Base-by-base conservation (phyloP, 2,797 vertebrate genomes). In the Carapus acus region DNA sequence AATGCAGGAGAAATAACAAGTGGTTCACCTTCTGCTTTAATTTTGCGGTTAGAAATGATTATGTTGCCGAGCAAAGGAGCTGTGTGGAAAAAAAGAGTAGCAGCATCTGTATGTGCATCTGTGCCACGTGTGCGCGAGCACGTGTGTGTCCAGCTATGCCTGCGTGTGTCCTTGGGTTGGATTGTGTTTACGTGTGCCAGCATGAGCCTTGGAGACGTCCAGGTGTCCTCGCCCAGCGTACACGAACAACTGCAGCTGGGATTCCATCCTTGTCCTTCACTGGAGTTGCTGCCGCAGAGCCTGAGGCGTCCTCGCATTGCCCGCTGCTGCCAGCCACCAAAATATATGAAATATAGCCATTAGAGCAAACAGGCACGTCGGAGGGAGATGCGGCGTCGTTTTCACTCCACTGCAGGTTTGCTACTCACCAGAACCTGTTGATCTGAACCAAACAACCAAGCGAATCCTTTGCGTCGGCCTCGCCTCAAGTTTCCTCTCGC, bases 351-450 rank as follows among this genome's bases (percentile, higher is more conserved):
- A n/a, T n/a, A n/a, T n/a, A 68, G 45, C 58, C 48, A 63, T 71
- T 63, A 68, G 49, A 63, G 61, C 52, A 62, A 53, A 39, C 40
- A 3, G n/a, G n/a, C n/a, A n/a, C n/a, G n/a, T n/a, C n/a, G n/a
- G n/a, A n/a, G n/a, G n/a, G n/a, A n/a, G n/a, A n/a, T n/a, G n/a
- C n/a, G n/a, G n/a, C n/a, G n/a, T n/a, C n/a, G n/a, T n/a, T n/a
- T n/a, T n/a, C n/a, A 49, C 58, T 29, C n/a, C 49, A 54, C 72
- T 65, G 73, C 15, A 3, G 56, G 71, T 67, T n/a, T 51, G 42
- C 71, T 67, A 55, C 69, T 46, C 39, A 69, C 51, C 79, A 78
- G 67, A 60, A 80, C 71, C 65, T 77, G 73, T 77, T 79, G 79
- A 65, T 73, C 80, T 76, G 69, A 50, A 52, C 4, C 41, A 42